Percentiles rank a stretch among this genome's conserved stretches.
These are phyloP conservation scores for Yoshiicerus persimilis DNA, from an alignment of 1,140 invertebrate genomes.

Conservation along the genomic window DNA sequence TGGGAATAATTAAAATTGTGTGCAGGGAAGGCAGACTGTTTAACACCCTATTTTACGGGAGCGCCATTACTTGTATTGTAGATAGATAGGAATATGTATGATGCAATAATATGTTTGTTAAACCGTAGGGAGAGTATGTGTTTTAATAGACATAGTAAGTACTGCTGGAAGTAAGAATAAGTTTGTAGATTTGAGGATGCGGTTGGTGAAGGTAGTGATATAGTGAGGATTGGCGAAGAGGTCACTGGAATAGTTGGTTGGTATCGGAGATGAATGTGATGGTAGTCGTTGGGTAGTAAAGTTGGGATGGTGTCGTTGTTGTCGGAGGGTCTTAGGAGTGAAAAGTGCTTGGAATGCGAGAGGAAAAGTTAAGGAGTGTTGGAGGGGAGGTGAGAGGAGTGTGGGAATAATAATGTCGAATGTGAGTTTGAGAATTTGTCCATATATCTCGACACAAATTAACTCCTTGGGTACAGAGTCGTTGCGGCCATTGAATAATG, in stretches of 20 bases:
- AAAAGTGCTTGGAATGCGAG: background rate
- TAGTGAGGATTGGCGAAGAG: background rate
- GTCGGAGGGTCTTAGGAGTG: background rate
- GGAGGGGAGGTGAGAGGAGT: constrained; percentile 24
- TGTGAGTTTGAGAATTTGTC: constrained; percentile 47
- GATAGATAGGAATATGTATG: background rate
- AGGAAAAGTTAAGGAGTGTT: constrained; percentile 5
- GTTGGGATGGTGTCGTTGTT: background rate
- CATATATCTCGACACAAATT: constrained; percentile 48
- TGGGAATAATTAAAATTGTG: too few relatives aligned
- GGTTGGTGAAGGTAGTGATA: background rate
- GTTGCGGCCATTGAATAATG: constrained; percentile 48
- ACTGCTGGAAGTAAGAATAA: background rate
- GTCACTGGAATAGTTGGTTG: background rate
- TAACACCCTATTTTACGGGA: too few relatives aligned
- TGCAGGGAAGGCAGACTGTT: too few relatives aligned
- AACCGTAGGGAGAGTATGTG: background rate
- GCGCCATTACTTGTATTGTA: background rate
- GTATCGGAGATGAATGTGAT: background rate
- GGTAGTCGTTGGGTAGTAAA: constrained; percentile 13
- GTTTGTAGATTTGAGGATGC: background rate
- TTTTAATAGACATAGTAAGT: too few relatives aligned
- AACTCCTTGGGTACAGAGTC: constrained; percentile 39
- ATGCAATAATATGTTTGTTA: too few relatives aligned
- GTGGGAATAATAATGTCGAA: constrained; percentile 44